phyloP scores from a whole-genome alignment of 2,888 invertebrate species.

The Rhingia campestris region DNA sequence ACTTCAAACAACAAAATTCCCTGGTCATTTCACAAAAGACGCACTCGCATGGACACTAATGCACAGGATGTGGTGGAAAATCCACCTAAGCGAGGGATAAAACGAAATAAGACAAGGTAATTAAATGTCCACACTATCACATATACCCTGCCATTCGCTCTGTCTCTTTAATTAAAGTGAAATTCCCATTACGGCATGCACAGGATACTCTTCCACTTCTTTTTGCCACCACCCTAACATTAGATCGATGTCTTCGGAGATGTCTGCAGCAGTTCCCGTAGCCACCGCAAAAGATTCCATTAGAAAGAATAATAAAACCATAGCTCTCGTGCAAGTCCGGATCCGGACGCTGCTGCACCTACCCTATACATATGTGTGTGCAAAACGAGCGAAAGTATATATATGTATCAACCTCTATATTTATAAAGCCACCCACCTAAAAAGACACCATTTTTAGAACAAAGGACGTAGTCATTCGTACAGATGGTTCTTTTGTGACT shows the following conservation, averaged over 20 bases:
- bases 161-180: slow-evolving; percentile 61
- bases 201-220: slow-evolving; percentile 41
- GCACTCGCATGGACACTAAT: slow-evolving; percentile 14
- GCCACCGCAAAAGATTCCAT: slow-evolving; percentile 60
- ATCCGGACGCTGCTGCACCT: slow-evolving; percentile 40
- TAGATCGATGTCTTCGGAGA: slow-evolving; percentile 27
- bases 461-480: slow-evolving; percentile 48
- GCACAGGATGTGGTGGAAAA: slow-evolving; percentile 27
- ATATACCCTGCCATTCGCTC: slow-evolving; percentile 35
- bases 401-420: too few relatives aligned
- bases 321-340: slow-evolving; percentile 44
- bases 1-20: slow-evolving; percentile 30
- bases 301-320: slow-evolving; percentile 66
- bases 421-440: slow-evolving; percentile 36
- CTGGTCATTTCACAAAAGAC: slow-evolving; percentile 36
- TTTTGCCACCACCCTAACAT: slow-evolving; percentile 16
- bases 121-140: slow-evolving; percentile 63
- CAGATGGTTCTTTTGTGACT: slow-evolving; percentile 70
- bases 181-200: slow-evolving; percentile 60
- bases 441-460: slow-evolving; percentile 53
- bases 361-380: slow-evolving; percentile 13
- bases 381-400: background rate
- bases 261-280: slow-evolving; percentile 24
- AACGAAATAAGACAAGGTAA: slow-evolving; percentile 62
- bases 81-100: slow-evolving; percentile 19